Conservation (phyloP, 53 echinoderm and acorn worm species). For the Paelopatides confundens region DNA sequence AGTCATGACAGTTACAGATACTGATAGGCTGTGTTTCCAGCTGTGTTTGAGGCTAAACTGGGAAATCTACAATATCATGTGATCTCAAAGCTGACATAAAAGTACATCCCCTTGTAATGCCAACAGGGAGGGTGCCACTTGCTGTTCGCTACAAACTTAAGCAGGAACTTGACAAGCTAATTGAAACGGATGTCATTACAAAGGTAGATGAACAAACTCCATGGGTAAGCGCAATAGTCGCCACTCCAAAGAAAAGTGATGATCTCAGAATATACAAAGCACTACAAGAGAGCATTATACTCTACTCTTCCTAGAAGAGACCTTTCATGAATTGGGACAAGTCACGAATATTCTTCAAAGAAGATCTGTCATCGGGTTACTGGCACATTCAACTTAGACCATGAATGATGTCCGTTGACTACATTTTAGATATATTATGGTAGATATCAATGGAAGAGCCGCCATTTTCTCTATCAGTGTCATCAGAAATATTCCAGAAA, state of each 20-base stretch:
- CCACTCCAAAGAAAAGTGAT: constrained; percentile 64
- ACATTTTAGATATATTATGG: constrained; percentile 68
- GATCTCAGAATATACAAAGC: constrained; percentile 65
- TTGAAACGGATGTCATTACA: constrained; percentile 53
- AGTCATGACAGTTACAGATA: constrained; percentile 24
- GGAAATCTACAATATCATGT: constrained; percentile 57
- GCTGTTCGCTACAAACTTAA: constrained; percentile 64
- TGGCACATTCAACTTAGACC: constrained; percentile 64
- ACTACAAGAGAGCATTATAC: constrained; percentile 56
- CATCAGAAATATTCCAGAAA: constrained; percentile 78
- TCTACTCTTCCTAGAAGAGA: constrained; percentile 63
- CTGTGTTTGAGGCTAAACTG: constrained; percentile 35
- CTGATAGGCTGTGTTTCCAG: constrained; percentile 48
- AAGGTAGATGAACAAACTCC: constrained; percentile 59
- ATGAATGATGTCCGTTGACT: constrained; percentile 34
- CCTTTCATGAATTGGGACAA: constrained; percentile 12
- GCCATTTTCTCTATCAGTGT: constrained; percentile 67
- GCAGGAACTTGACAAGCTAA: constrained; percentile 53
- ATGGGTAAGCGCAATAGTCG: constrained; percentile 69
- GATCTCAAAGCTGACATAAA: constrained; percentile 25
- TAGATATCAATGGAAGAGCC: constrained; percentile 69
- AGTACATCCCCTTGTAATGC: constrained; percentile 39
- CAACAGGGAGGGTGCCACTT: constrained; percentile 56
- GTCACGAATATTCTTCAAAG: constrained; percentile 53
- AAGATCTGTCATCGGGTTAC: constrained; percentile 62